Base-by-base conservation (phyloP, 2,888 invertebrate species). In the Oegoconia quadripuncta region DNA sequence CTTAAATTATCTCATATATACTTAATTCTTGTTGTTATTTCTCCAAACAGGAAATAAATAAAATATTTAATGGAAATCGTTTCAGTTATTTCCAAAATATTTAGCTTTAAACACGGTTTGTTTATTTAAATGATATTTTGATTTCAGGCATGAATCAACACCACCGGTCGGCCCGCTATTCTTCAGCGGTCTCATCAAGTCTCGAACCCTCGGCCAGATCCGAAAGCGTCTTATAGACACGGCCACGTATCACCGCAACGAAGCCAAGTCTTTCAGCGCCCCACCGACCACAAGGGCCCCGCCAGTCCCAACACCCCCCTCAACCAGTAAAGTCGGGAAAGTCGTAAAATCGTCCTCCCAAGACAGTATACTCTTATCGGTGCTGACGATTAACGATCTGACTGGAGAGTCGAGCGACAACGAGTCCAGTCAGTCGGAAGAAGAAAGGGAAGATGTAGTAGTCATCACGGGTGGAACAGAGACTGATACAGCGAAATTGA, bases 111-210 rank as follows among this genome's bases (percentile, higher is more conserved):
- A n/a, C n/a, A n/a, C n/a, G n/a, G n/a, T n/a, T n/a, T n/a, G n/a
- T n/a, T n/a, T n/a, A n/a, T n/a, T n/a, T n/a, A n/a, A n/a, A n/a
- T n/a, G n/a, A n/a, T n/a, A n/a, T n/a, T n/a, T n/a, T n/a, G n/a
- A n/a, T n/a, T n/a, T n/a, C 51, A 80, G 79, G 17, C 43, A 54
- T 1, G 59, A 65, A 14, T 39, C 59, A 9, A 46, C 59, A 0
- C 53, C 69, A n/a, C 74, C 82, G 1, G 55, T 82, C 1, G 88
- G 88, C 0, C 80, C 82, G 0, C 46, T 86, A 14, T 83, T 84
- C 68, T 88, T 82, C 60, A 77, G 78, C 48, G 88, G 88, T 0
- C 40, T 87, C 11, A 62, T 78, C 8, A 88, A 88, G 45, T 74
- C 86, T 0, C 67, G 82, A 2, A 64, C 69, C 1, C 51, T 86